Base-by-base conservation (phyloP, 2,113 vertebrate species). In the Psittacula cyanocephala region DNA sequence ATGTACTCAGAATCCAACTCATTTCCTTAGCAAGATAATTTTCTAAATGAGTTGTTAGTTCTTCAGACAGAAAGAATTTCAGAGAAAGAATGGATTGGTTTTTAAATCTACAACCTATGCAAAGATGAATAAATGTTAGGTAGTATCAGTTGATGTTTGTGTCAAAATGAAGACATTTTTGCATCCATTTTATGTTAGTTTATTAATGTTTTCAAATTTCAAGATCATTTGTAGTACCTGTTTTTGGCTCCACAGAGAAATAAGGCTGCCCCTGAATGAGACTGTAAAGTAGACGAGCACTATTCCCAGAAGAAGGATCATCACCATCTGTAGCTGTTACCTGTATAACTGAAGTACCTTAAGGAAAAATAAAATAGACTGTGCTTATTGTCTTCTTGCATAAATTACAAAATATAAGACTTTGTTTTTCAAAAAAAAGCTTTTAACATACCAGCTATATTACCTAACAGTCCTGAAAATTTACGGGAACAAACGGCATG, bases 231-330 rank as follows among this genome's bases (percentile, higher is more conserved):
- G 3, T 77, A 76, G 60, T 98, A 99, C 99, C 99, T 97, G 99
- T 99, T 81, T 98, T 99, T 43, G 99, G 98, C 91, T 99, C 99
- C 97, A 99, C 98, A 44, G 99, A 99, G 97, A 99, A 99, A 96
- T 99, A 99, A 18, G 99, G 99, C 84, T 99, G 99, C 88, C 99
- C 99, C 94, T 98, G 98, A 78, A 98, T 65, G 46, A 99, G 98
- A 92, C 98, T 99, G 92, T 99, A 99, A 80, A 99, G 97, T 35
- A 99, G 98, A 87, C 99, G 99, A 81, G 99, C 99, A 49, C 97
- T 98, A 91, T 99, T 99, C 80, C 98, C 99, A 31, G 97, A 97
- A 82, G 97, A 96, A 75, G 98, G 98, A 84, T 99, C 99, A 93
- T 99, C 99, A 67, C 97, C 98, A 91, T 99, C 99, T 94, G 97